Percentiles rank a stretch among this genome's conserved stretches.
phyloP scores from a whole-genome alignment of 2,113 vertebrate genomes.

The Megaceryle torquata region DNA sequence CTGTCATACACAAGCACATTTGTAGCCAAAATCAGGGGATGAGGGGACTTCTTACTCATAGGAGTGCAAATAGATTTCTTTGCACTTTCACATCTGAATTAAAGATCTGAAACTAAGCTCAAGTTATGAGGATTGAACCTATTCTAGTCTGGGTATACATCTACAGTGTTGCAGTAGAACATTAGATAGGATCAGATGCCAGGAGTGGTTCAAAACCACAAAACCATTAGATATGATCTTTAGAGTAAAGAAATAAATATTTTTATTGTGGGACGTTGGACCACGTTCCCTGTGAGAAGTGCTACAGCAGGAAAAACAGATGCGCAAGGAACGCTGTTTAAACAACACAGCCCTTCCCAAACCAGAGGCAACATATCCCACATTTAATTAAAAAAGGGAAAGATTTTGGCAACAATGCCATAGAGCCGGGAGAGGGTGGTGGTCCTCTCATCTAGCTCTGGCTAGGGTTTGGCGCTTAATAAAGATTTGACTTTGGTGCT shows the following conservation, averaged over 20 bases:
- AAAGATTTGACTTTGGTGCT: not conserved
- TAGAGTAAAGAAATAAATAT: not conserved
- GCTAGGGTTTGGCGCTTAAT: not conserved
- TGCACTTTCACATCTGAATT: slow-evolving; percentile 9
- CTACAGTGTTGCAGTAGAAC: not conserved
- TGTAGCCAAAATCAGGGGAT: not conserved
- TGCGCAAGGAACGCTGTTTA: not conserved
- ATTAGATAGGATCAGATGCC: not conserved
- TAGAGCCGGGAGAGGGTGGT: not conserved
- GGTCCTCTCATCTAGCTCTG: not conserved
- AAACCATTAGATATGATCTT: not conserved
- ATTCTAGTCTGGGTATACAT: not conserved
- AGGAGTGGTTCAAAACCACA: slow-evolving; percentile 27
- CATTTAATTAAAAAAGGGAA: not conserved
- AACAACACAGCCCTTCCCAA: slow-evolving; percentile 45
- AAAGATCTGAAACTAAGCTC: not conserved
- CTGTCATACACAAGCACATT: not conserved
- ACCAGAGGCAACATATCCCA: not conserved
- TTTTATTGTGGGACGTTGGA: not conserved
- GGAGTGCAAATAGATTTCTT: not conserved
- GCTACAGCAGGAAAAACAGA: not conserved
- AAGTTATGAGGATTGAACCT: not conserved
- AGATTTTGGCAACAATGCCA: not conserved
- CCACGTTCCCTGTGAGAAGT: not conserved
- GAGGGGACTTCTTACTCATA: not conserved